phyloP scores from a whole-genome alignment of 2,797 vertebrate species.

The Schizopygopsis pylzovi region DNA sequence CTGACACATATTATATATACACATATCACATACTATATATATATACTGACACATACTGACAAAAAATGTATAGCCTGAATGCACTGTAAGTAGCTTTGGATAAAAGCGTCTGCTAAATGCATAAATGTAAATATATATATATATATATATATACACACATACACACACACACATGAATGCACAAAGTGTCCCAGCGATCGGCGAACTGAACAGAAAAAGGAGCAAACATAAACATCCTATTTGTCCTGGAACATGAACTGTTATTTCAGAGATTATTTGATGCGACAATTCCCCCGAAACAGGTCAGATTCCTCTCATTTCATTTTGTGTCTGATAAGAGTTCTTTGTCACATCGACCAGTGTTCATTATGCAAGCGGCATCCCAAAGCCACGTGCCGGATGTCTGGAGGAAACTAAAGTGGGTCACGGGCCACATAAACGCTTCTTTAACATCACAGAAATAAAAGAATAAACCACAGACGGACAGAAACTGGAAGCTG shows the following conservation, averaged over 20 bases:
- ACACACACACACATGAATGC: conserved; percentile 13
- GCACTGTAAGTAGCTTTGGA: no score
- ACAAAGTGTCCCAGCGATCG: not conserved
- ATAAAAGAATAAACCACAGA: not conserved
- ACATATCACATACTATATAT: no score
- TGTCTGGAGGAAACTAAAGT: not conserved
- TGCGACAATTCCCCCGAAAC: conserved; percentile 48
- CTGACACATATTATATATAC: no score
- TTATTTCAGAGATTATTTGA: conserved; percentile 19
- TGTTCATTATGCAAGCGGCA: not conserved
- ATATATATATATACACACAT: no score
- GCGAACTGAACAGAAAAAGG: conserved; percentile 35
- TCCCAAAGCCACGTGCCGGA: not conserved
- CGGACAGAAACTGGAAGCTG: not conserved
- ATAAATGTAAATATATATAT: no score
- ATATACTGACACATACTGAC: no score
- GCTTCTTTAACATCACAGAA: not conserved
- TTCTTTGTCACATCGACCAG: not conserved
- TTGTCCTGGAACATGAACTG: conserved; percentile 41
- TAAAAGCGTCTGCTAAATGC: no score
- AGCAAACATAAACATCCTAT: conserved; percentile 55
- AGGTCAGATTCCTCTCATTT: conserved; percentile 35
- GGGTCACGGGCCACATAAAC: not conserved
- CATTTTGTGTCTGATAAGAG: conserved; percentile 23
- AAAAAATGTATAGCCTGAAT: no score